Conservation (phyloP, 2,888 invertebrate genomes). For the Heteromyza rotundicornis region DNA sequence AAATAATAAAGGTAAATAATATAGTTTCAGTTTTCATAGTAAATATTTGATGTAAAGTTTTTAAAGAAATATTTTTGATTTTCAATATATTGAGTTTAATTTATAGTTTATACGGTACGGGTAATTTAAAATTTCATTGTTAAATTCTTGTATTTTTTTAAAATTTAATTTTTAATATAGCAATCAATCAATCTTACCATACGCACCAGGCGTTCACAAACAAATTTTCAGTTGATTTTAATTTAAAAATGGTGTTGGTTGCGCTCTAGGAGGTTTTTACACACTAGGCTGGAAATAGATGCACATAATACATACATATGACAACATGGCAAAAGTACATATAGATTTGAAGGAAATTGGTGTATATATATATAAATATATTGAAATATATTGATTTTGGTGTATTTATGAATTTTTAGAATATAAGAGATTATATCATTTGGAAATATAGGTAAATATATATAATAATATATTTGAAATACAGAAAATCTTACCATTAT, state of each 20-base stretch:
- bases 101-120: too few species aligned
- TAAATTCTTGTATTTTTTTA: too few species aligned
- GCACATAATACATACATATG: slow-evolving; percentile 9
- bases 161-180: too few species aligned
- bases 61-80: neutral
- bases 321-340: too few species aligned
- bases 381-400: slow-evolving; percentile 9
- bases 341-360: neutral
- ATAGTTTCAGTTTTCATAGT: too few species aligned
- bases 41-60: neutral
- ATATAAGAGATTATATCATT: neutral
- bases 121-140: too few species aligned
- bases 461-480: neutral
- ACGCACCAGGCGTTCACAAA: slow-evolving; percentile 10
- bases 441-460: neutral
- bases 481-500: neutral
- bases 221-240: too few species aligned
- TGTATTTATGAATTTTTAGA: neutral
- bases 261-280: slow-evolving; percentile 7
- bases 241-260: neutral
- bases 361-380: slow-evolving; percentile 15
- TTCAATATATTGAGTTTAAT: too few species aligned
- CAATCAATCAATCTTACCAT: slow-evolving; percentile 21
- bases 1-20: too few species aligned
- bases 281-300: slow-evolving; percentile 16